Conservation (phyloP, 2,888 invertebrate genomes). For the Erebia ligea region DNA sequence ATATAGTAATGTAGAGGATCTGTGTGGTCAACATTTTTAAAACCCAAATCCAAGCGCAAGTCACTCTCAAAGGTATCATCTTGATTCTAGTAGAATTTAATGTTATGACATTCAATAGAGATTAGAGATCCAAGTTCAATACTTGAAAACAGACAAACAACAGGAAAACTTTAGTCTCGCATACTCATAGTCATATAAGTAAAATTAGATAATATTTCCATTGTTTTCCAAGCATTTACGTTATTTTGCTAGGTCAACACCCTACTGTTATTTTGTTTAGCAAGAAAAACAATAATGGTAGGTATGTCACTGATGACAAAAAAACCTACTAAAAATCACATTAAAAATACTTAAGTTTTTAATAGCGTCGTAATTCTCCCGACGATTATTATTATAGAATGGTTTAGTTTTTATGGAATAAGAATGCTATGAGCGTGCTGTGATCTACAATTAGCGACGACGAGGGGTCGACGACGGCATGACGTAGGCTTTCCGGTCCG, state of each 20-base stretch:
- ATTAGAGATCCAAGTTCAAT: background rate
- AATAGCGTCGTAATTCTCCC: background rate
- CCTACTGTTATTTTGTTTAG: background rate
- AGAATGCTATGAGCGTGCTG: conserved; percentile 23
- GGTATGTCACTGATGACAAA: background rate
- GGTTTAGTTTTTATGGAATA: background rate
- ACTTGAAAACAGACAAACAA: background rate
- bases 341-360: background rate
- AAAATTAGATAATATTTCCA: conserved; percentile 3
- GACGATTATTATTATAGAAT: background rate
- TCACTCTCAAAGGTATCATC: too few relatives aligned
- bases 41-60: too few relatives aligned
- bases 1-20: too few relatives aligned
- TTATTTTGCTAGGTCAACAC: background rate
- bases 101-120: background rate
- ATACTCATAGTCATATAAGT: conserved; percentile 1
- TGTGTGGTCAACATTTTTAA: too few relatives aligned
- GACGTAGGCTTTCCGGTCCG: conserved; percentile 42
- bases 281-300: background rate
- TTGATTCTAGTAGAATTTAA: too few relatives aligned
- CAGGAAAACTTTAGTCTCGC: background rate
- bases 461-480: conserved; percentile 29
- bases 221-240: background rate
- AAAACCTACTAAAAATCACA: background rate
- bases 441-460: conserved; percentile 35